phyloP scores from a whole-genome alignment of 2,888 invertebrate genomes.

The Altica lythri region DNA sequence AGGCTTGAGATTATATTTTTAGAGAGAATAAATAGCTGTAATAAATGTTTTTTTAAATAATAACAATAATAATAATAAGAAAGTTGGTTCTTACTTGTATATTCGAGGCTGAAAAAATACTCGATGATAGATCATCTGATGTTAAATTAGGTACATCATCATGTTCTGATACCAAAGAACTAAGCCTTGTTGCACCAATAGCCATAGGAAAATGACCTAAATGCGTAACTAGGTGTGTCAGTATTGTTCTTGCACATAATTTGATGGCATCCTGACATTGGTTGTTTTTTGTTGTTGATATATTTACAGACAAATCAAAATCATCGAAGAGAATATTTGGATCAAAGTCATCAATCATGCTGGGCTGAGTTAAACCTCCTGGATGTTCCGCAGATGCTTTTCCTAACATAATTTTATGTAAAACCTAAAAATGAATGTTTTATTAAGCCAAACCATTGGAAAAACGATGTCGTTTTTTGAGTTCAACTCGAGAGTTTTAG shows the following conservation, averaged over 20 bases:
- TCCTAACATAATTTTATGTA: constrained; percentile 66
- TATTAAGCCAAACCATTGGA: not conserved
- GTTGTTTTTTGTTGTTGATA: constrained; percentile 57
- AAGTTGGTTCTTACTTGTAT: constrained; percentile 69
- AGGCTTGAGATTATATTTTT: constrained; percentile 83
- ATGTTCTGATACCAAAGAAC: constrained; percentile 89
- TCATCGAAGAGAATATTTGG: constrained; percentile 75
- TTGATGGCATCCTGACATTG: constrained; percentile 64
- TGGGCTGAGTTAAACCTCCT: constrained; percentile 60
- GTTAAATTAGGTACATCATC: constrained; percentile 81
- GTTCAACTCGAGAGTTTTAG: too few relatives aligned
- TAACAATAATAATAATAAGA: too few relatives aligned
- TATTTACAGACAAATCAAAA: constrained; percentile 59
- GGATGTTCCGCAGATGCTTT: constrained; percentile 59
- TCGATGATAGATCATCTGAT: constrained; percentile 76
- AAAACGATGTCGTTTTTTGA: too few relatives aligned
- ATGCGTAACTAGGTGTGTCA: constrained; percentile 89
- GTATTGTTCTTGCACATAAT: constrained; percentile 63
- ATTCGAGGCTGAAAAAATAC: constrained; percentile 84
- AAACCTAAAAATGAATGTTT: constrained; percentile 56
- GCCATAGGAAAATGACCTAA: constrained; percentile 95
- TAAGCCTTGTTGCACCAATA: constrained; percentile 83
- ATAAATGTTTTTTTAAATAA: too few relatives aligned
- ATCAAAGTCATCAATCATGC: constrained; percentile 71
- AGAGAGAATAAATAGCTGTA: constrained; percentile 82